Evolutionary conservation across 2,113 vertebrate genomes (phyloP).

Genomic region (Desmodus rotundus): DNA sequence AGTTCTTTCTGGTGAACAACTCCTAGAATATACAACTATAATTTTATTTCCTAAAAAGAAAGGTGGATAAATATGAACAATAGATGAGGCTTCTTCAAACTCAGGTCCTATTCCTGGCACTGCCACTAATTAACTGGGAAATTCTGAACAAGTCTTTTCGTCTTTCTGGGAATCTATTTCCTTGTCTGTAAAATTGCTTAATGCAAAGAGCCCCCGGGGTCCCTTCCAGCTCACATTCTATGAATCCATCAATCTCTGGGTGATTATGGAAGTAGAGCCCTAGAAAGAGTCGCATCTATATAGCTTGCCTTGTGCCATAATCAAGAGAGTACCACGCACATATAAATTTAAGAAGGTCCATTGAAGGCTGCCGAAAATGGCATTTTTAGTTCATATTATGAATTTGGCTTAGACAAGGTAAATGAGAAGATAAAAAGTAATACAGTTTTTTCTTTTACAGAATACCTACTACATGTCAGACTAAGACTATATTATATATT

Average conservation of each 20-base stretch:
- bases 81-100: neutral
- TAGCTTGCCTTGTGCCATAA: neutral
- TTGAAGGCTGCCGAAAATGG: neutral
- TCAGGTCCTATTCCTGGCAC: neutral
- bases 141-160: constrained; percentile 50
- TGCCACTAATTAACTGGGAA: constrained; percentile 47
- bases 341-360: neutral
- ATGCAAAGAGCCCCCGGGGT: constrained; percentile 19
- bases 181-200: constrained; percentile 54
- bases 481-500: neutral
- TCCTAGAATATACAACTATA: neutral
- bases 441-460: neutral
- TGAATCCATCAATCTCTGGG: constrained; percentile 36
- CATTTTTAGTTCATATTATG: neutral
- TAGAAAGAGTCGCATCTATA: constrained; percentile 8
- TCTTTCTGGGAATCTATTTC: constrained; percentile 54
- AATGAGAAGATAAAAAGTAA: neutral
- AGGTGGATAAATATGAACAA: constrained; percentile 28
- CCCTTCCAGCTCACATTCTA: constrained; percentile 28
- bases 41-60: constrained; percentile 39
- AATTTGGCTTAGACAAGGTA: neutral
- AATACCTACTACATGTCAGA: neutral
- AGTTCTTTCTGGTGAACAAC: constrained; percentile 7
- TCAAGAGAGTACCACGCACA: neutral
- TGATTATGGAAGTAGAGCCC: constrained; percentile 37